Conservation (phyloP, 2,888 invertebrate genomes). For the Choristoneura rosaceana region DNA sequence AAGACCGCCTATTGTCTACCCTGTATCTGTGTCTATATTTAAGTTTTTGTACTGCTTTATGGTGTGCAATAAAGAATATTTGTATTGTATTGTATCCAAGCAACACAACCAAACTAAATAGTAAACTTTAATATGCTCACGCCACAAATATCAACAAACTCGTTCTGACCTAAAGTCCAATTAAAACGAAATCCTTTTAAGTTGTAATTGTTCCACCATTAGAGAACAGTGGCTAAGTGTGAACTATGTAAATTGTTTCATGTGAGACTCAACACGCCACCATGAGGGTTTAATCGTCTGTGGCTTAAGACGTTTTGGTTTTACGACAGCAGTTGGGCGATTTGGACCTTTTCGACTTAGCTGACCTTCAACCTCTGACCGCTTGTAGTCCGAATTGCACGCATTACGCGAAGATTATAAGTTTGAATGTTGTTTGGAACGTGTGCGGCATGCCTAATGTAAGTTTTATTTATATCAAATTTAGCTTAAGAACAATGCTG, state of each 20-base stretch:
- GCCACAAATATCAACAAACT: conserved; percentile 3
- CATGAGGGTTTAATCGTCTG: not conserved
- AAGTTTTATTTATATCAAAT: not conserved
- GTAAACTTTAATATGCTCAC: not conserved
- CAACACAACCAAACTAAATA: not conserved
- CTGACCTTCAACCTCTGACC: conserved; percentile 28
- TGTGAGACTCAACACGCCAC: not conserved
- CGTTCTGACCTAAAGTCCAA: conserved; percentile 30
- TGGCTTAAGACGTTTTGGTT: conserved; percentile 18
- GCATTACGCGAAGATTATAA: conserved; percentile 11
- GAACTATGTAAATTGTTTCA: conserved; percentile 29
- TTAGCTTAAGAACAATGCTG: not conserved
- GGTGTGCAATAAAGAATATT: too few relatives aligned
- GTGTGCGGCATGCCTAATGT: not conserved
- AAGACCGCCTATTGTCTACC: too few relatives aligned
- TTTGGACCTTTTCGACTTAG: conserved; percentile 27
- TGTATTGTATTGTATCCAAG: too few relatives aligned
- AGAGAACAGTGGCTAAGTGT: conserved; percentile 32
- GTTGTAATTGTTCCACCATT: conserved; percentile 32
- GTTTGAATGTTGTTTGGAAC: conserved; percentile 9
- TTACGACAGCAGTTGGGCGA: not conserved
- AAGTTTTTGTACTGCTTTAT: too few relatives aligned
- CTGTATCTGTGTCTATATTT: too few relatives aligned
- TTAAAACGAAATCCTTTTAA: conserved; percentile 38
- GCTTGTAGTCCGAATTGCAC: conserved; percentile 15